These are phyloP conservation scores for Acromyrmex charruanus DNA, from an alignment of 1,140 invertebrate genomes.

Conservation along the genomic window DNA sequence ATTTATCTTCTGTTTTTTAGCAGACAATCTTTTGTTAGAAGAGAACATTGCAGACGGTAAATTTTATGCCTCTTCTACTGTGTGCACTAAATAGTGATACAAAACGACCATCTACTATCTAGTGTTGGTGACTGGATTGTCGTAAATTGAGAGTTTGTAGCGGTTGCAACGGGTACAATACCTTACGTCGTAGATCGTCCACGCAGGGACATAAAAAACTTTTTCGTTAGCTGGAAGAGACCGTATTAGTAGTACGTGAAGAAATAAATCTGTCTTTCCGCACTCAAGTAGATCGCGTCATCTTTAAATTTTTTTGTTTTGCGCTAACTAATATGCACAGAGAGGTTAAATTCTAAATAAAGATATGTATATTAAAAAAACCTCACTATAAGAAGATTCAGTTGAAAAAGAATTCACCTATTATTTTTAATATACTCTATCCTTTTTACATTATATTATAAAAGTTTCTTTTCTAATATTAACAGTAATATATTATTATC, in stretches of 20 bases:
- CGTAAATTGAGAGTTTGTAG: slow-evolving; percentile 24
- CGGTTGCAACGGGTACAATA: neutral
- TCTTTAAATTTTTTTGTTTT: neutral
- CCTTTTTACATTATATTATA: neutral
- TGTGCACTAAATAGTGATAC: neutral
- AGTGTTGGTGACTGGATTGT: slow-evolving; percentile 12
- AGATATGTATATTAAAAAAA: slow-evolving; percentile 1
- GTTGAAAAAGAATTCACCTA: neutral
- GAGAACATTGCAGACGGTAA: slow-evolving; percentile 24
- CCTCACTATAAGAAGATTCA: neutral
- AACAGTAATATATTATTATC: neutral
- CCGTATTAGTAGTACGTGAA: slow-evolving; percentile 4
- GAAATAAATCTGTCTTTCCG: slow-evolving; percentile 25
- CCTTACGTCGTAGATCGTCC: neutral
- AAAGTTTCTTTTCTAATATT: neutral
- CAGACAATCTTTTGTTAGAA: neutral
- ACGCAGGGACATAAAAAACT: slow-evolving; percentile 1
- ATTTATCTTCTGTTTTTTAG: neutral
- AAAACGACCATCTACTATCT: slow-evolving; percentile 27
- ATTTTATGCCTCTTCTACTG: slow-evolving; percentile 12
- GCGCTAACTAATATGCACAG: neutral
- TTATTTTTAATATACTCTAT: neutral
- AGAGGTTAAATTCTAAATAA: neutral
- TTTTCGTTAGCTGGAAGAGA: slow-evolving; percentile 7
- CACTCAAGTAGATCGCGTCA: neutral